Base-by-base conservation (phyloP, 1,140 invertebrate genomes). In the Streblospio benedicti region DNA sequence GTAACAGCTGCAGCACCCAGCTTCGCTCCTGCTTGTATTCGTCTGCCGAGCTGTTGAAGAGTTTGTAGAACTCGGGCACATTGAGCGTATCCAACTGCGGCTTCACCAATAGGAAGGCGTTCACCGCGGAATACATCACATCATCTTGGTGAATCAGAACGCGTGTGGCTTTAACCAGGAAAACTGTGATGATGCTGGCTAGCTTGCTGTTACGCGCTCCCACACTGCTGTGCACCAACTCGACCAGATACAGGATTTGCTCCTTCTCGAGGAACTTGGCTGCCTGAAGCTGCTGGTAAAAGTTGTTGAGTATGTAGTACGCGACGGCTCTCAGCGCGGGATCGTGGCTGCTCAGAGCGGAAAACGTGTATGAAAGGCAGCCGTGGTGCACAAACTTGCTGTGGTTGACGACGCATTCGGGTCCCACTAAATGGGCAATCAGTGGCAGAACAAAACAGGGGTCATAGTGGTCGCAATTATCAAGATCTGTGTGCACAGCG, bases 51-150 rank as follows among this genome's bases (percentile, higher is more conserved):
- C 84, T 86, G 62, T 88, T 84, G 61, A 88, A 84, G 14, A 89
- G 79, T 55, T 83, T 84, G 31, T 87, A 81, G 60, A 89, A 84
- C 73, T 89, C 88, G 4, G 88, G 87, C n/a, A 89, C 83, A n/a
- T 83, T 80, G 2, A 80, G 80, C 1, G 88, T 73, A 71, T 88
- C 83, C 4, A 88, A 71, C 9, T 79, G 76, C 32, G 84, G 81
- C 72, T 87, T 88, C 0, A 86, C 83, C 67, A 85, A 81, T 6
- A 90, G 71, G 74, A 87, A 89, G 52, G 82, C 81, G 53, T 85
- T 84, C 0, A 89, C 72, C 2, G 84, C 80, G 52, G 78, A 76
- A 67, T 86, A 89, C 60, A 90, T 78, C 1, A 83, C 79, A 66
- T 88, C 80, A 6, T 81, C 76, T n/a, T 86, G 85, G 59, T 85